phyloP scores from a whole-genome alignment of 1,140 invertebrate species.

The Sitophilus oryzae region DNA sequence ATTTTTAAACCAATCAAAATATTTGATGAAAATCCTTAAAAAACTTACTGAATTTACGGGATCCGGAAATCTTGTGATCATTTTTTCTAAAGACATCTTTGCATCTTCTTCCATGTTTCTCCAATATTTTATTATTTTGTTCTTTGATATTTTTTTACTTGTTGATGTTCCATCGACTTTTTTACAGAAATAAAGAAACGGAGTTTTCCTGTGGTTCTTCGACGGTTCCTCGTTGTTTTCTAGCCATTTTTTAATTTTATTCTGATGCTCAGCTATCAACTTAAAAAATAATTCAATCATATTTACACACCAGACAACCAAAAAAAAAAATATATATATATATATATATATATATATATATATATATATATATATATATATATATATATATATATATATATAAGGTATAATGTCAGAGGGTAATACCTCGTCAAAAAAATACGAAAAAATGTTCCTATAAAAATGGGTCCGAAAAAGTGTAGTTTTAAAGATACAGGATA shows the following conservation, averaged over 20 bases:
- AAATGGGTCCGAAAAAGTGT: too few species aligned
- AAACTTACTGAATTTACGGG: conserved; percentile 57
- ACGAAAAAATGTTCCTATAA: too few species aligned
- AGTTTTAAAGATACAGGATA: too few species aligned
- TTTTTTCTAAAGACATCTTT: conserved; percentile 48
- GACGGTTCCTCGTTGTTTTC: conserved; percentile 17
- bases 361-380: too few species aligned
- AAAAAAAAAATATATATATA: neutral
- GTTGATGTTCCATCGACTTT: conserved; percentile 32
- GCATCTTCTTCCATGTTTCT: conserved; percentile 51
- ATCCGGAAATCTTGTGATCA: conserved; percentile 56
- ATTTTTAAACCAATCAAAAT: too few species aligned
- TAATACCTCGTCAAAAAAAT: too few species aligned
- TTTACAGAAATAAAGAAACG: conserved; percentile 39
- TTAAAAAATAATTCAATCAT: neutral
- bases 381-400: too few species aligned
- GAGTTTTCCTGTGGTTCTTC: conserved; percentile 1
- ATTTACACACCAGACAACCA: neutral
- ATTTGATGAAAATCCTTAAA: too few species aligned
- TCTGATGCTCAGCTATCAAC: conserved; percentile 56
- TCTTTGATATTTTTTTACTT: conserved; percentile 29
- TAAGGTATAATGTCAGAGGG: too few species aligned
- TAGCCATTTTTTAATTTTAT: conserved; percentile 49
- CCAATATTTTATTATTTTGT: conserved; percentile 58
- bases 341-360: too few species aligned